These are phyloP conservation scores for Phortica variegata DNA, from an alignment of 1,140 invertebrate species.

Conservation along the genomic window DNA sequence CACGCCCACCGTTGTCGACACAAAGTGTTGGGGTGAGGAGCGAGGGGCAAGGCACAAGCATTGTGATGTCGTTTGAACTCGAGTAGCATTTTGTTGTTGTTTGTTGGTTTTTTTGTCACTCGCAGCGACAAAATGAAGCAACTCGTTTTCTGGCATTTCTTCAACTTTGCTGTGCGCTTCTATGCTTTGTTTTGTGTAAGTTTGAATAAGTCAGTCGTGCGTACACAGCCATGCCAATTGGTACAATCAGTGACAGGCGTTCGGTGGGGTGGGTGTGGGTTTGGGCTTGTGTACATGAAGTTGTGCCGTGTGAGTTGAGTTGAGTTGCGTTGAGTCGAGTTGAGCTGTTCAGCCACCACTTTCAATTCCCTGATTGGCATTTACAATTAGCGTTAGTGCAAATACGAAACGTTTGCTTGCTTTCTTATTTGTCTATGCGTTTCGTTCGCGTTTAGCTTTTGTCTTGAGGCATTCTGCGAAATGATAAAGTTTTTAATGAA, in stretches of 20 bases:
- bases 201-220: slow-evolving; percentile 52
- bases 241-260: slow-evolving; percentile 44
- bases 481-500: slow-evolving; percentile 4
- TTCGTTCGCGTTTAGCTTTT: neutral
- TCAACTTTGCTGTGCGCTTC: neutral
- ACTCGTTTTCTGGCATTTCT: too few species aligned
- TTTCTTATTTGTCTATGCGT: too few species aligned
- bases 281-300: neutral
- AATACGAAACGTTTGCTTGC: slow-evolving; percentile 26
- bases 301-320: neutral
- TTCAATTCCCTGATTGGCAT: slow-evolving; percentile 47
- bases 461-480: slow-evolving; percentile 16
- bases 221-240: slow-evolving; percentile 44
- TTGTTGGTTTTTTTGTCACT: too few species aligned
- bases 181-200: slow-evolving; percentile 36
- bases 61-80: too few species aligned
- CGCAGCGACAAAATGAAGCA: too few species aligned
- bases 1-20: too few species aligned
- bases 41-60: too few species aligned
- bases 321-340: slow-evolving; percentile 21
- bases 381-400: slow-evolving; percentile 53
- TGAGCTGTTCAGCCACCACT: slow-evolving; percentile 14
- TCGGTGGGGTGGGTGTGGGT: too few species aligned
- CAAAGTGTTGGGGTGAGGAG: too few species aligned
- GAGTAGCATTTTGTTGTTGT: too few species aligned